Conservation (phyloP, 2,113 vertebrate genomes). For the Symphodus melops region DNA sequence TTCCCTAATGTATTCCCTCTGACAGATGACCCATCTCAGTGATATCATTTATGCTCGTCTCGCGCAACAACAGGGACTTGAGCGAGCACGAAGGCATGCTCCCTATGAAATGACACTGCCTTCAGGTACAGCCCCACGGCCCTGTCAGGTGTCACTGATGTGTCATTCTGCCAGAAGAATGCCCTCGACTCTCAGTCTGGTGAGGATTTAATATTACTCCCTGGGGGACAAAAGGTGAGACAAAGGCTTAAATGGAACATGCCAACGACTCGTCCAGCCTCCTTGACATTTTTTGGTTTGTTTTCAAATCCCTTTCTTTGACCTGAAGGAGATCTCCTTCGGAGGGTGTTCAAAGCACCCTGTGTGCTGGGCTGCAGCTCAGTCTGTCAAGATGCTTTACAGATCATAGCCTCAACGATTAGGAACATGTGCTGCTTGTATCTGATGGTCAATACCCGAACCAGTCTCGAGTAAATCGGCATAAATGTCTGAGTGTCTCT, state of each 20-base stretch:
- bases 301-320: background rate
- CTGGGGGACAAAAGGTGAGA: slow-evolving; percentile 30
- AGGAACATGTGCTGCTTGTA: background rate
- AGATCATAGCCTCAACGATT: background rate
- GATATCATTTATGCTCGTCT: slow-evolving; percentile 63
- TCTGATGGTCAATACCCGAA: background rate
- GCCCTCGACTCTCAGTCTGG: slow-evolving; percentile 7
- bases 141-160: slow-evolving; percentile 54
- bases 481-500: background rate
- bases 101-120: slow-evolving; percentile 61
- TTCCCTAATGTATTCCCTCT: slow-evolving; percentile 75
- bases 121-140: slow-evolving; percentile 32
- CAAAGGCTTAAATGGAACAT: slow-evolving; percentile 36
- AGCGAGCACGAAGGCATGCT: slow-evolving; percentile 37
- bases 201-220: slow-evolving; percentile 34
- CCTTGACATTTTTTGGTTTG: background rate
- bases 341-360: background rate
- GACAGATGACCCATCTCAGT: slow-evolving; percentile 77
- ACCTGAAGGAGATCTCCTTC: background rate
- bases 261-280: background rate
- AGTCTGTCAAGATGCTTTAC: background rate
- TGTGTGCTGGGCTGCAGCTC: background rate
- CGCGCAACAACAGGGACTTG: slow-evolving; percentile 44
- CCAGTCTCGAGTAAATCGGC: background rate
- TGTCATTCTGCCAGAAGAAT: slow-evolving; percentile 45